phyloP scores from a whole-genome alignment of 1,140 invertebrate species.

The Drosophila nikananu region DNA sequence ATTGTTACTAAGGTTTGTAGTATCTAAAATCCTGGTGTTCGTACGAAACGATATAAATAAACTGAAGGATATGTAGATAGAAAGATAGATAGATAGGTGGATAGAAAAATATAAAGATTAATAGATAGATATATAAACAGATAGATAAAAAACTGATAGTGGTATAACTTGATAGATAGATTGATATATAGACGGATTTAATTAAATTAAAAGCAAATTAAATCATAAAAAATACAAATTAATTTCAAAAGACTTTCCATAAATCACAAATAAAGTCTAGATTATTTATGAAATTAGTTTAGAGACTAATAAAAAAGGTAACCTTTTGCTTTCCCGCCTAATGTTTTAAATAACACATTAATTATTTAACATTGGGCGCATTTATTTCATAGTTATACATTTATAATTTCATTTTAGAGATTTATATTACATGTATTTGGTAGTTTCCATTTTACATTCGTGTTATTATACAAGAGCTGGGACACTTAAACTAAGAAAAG shows the following conservation, averaged over 20 bases:
- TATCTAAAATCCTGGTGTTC: no score
- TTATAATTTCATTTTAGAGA: conserved; percentile 48
- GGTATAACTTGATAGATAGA: no score
- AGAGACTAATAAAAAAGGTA: neutral
- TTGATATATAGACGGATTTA: no score
- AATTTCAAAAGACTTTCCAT: neutral
- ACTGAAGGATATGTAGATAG: no score
- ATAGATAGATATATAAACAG: no score
- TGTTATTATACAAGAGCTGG: conserved; percentile 66
- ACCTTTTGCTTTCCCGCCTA: neutral
- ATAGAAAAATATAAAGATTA: no score
- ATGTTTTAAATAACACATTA: neutral
- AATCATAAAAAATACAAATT: neutral
- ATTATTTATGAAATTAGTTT: neutral
- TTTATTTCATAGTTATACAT: conserved; percentile 55
- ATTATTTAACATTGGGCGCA: conserved; percentile 48
- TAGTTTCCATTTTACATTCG: conserved; percentile 26
- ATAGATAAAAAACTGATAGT: no score
- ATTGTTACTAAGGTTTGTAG: neutral
- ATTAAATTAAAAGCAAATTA: neutral
- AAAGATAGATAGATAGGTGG: no score
- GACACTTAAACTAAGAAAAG: conserved; percentile 72
- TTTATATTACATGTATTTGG: conserved; percentile 60
- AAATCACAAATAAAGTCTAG: neutral
- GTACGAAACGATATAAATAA: no score